These are phyloP conservation scores for Seriola aureovittata DNA, from an alignment of 2,113 vertebrate species.

Conservation along the genomic window DNA sequence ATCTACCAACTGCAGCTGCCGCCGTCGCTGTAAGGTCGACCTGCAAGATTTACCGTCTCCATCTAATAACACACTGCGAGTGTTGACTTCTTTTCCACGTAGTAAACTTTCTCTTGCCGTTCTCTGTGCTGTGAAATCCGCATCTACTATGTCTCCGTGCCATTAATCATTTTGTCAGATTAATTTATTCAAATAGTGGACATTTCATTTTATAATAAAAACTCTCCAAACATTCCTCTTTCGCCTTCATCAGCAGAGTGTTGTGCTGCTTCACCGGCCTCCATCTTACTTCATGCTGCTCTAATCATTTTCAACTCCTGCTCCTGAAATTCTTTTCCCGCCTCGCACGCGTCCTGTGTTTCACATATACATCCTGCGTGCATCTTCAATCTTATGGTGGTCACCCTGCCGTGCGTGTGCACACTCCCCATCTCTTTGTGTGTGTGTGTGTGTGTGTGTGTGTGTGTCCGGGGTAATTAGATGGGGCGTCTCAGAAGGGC, in stretches of 20 bases:
- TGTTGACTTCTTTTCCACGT: not conserved
- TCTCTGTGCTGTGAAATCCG: slow-evolving; percentile 17
- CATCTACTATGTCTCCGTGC: not conserved
- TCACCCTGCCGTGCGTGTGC: not conserved
- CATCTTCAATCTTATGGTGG: not conserved
- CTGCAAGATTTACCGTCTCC: not conserved
- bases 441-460: slow-evolving; percentile 43
- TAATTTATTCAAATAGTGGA: slow-evolving; percentile 56
- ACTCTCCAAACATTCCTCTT: slow-evolving; percentile 44
- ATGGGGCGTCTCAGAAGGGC: slow-evolving; percentile 68
- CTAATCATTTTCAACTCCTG: slow-evolving; percentile 22
- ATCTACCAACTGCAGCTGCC: not conserved
- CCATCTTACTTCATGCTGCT: slow-evolving; percentile 29
- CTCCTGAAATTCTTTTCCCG: not conserved
- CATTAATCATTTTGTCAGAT: slow-evolving; percentile 68
- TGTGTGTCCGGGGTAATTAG: slow-evolving; percentile 75
- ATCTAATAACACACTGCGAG: not conserved
- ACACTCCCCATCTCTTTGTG: slow-evolving; percentile 3
- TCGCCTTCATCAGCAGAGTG: slow-evolving; percentile 30
- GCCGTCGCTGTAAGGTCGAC: not conserved
- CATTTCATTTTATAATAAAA: slow-evolving; percentile 42
- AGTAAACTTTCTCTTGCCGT: slow-evolving; percentile 28
- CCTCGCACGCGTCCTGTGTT: not conserved
- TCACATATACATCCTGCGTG: not conserved
- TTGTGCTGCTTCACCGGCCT: slow-evolving; percentile 27